phyloP scores from a whole-genome alignment of 2,113 vertebrate genomes.

The Calidris pugnax region DNA sequence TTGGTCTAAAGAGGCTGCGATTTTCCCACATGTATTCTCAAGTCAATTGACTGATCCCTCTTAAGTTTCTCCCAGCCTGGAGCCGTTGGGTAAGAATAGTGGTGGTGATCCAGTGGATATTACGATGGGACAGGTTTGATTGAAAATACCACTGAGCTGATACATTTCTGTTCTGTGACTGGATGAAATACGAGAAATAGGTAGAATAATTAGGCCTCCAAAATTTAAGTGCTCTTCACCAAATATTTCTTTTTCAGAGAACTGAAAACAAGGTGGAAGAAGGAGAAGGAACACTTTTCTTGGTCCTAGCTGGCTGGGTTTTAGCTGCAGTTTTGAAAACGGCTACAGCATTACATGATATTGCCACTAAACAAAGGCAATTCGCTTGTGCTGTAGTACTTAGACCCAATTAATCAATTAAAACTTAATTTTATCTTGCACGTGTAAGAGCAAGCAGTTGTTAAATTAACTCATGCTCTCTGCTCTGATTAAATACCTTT shows the following conservation, averaged over 20 bases:
- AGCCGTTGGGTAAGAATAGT: background rate
- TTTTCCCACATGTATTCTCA: background rate
- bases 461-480: conserved; percentile 4
- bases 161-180: background rate
- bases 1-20: background rate
- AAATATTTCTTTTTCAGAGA: background rate
- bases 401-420: background rate
- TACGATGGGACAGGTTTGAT: background rate
- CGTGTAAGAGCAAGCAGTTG: background rate
- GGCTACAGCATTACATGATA: background rate
- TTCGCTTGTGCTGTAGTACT: background rate
- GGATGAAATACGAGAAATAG: background rate
- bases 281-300: background rate
- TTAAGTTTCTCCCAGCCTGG: background rate
- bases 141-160: background rate
- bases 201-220: background rate
- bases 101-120: background rate
- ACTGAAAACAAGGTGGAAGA: background rate
- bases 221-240: background rate
- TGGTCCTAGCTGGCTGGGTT: background rate
- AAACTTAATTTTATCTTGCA: background rate
- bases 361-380: background rate
- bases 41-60: background rate
- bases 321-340: background rate
- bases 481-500: conserved; percentile 31